Base-by-base conservation (phyloP, 2,113 vertebrate species). In the Ciconia maguari region DNA sequence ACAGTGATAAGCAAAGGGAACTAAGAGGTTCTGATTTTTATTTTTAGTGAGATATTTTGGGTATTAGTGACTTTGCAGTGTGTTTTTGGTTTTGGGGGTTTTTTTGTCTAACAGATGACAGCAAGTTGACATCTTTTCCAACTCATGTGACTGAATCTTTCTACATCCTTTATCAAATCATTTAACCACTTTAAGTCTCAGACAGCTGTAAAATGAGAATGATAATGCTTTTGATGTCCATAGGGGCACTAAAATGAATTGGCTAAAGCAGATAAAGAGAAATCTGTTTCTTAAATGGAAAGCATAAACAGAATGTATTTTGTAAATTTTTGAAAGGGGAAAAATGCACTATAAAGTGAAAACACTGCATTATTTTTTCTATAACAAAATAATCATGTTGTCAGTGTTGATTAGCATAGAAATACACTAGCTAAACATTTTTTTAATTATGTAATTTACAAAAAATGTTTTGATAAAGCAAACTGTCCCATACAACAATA, bases 11-110 rank as follows among this genome's bases (percentile, higher is more conserved):
- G 83, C 77, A 91, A 79, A 90, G 66, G 90, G 87, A 97, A 94
- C 66, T 97, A 94, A 89, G 54, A 85, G 66, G 80, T 95, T 96
- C 94, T 93, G 84, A 91, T 94, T 96, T 96, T 94, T 96, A 94
- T 96, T 96, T 96, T 92, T 94, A 97, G 94, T 58, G 70, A 64
- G 74, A 34, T 79, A 80, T 95, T 97, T 95, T 84, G 83, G 83
- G 69, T 92, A 75, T 87, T 80, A 71, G 52, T 95, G 95, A 82
- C 92, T 97, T 91, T 13, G 55, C 65, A 92, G 83, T 54, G 57
- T 79, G 48, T 70, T 89, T 96, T 93, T 58, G 58, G 49, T 20
- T 81, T 94, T 85, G 57, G 69, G 58, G 11, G 3, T 36, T 87
- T 83, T 89, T 76, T 91, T 86, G 82, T 93, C 71, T 88, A 65